Evolutionary conservation across 2,113 vertebrate species (phyloP), one percentile per base, ranked within the genome.

Genomic region (Gambusia affinis): DNA sequence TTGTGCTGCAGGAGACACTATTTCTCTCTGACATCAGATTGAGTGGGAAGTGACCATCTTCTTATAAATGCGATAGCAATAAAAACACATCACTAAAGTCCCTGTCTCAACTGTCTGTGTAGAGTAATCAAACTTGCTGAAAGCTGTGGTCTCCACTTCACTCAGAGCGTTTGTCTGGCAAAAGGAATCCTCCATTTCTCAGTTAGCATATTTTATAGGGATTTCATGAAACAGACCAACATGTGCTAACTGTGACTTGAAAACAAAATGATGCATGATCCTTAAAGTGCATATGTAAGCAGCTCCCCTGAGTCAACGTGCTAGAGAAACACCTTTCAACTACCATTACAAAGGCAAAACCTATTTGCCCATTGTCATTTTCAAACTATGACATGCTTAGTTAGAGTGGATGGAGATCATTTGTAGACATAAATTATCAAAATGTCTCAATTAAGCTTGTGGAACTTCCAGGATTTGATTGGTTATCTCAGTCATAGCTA

Each of bases 1-100:
- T 78, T 86, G 73, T 84, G 78, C 81, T 78, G 87, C 81, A 79
- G 83, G 88, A 85, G 83, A 91, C 83, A 63, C 17, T 67, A 74
- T 81, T 78, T 77, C 89, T 85, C 39, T 60, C 85, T 80, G 85
- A 90, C 70, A 83, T 82, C 70, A 81, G 70, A 87, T 75, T 75
- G 74, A 87, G 67, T 35, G 80, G 80, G 85, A 84, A 84, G 80
- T 80, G 75, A 28, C 76, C 78, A 69, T 82, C 73, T 80, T 68
- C 73, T 67, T 86, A 37, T 83, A 71, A 79, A 79, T 84, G 70
- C 81, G 78, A 88, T 79, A 75, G 67, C 67, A 72, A 78, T 80
- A 70, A 75, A 80, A 70, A 51, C 77, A 65, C 76, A 44, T 73
- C 44, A 64, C 54, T 78, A 74, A 81, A 83, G 37, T 74, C 63